Evolutionary conservation across 2,797 vertebrate genomes (phyloP).

Genomic region (Acropternis orthonyx): DNA sequence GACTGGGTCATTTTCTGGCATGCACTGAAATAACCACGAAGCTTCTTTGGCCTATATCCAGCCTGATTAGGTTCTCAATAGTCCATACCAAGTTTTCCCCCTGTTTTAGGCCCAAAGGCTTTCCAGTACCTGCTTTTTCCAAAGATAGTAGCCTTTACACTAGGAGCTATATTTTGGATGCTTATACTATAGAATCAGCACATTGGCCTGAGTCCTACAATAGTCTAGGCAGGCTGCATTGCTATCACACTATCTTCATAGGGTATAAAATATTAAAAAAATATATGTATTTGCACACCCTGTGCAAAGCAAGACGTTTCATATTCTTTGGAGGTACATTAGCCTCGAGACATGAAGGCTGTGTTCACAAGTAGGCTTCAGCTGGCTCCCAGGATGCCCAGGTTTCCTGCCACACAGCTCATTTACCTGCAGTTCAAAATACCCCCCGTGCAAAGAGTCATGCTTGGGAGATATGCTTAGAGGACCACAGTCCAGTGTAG

Average conservation of each 20-base stretch:
- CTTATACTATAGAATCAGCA: background rate
- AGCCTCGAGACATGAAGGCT: background rate
- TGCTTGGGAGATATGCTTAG: background rate
- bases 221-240: background rate
- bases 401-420: background rate
- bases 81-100: background rate
- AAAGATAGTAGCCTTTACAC: background rate
- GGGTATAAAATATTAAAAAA: background rate
- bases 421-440: background rate
- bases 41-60: background rate
- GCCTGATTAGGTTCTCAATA: background rate
- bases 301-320: background rate
- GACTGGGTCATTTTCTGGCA: background rate
- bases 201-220: background rate
- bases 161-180: background rate
- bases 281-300: background rate
- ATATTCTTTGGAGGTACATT: background rate
- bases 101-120: background rate
- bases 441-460: background rate
- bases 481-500: background rate
- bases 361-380: background rate
- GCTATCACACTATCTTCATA: background rate
- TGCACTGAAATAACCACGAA: background rate
- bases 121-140: background rate
- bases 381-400: background rate